phyloP scores from a whole-genome alignment of 1,140 invertebrate species.

The Macrosteles quadrilineatus region DNA sequence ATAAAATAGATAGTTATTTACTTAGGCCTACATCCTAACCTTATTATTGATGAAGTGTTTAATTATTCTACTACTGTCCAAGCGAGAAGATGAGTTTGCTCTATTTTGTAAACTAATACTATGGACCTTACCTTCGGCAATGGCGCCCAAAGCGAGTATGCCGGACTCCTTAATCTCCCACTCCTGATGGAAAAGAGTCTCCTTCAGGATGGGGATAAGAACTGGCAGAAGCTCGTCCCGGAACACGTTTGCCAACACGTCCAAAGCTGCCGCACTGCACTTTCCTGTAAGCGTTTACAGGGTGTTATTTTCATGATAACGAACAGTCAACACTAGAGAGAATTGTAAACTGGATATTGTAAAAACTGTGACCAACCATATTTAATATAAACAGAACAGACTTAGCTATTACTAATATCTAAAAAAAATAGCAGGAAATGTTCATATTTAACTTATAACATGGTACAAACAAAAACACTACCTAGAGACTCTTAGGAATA shows the following conservation, averaged over 20 bases:
- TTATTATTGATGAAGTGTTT: no score
- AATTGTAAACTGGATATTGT: neutral
- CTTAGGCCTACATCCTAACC: no score
- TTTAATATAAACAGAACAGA: neutral
- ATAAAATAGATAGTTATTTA: no score
- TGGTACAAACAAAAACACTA: no score
- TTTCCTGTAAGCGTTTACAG: constrained; percentile 62
- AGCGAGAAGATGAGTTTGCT: no score
- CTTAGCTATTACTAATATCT: no score
- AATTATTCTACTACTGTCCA: no score
- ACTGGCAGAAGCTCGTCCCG: constrained; percentile 92
- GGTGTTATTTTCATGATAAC: neutral
- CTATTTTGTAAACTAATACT: no score
- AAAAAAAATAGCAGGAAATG: no score
- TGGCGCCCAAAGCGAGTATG: constrained; percentile 93
- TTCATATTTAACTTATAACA: no score
- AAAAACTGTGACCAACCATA: neutral
- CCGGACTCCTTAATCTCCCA: constrained; percentile 98
- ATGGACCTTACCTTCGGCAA: constrained; percentile 94
- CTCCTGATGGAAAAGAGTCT: constrained; percentile 92
- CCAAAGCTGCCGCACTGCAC: constrained; percentile 96
- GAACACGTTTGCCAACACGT: constrained; percentile 97
- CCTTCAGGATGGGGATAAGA: constrained; percentile 94
- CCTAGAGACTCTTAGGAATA: no score
- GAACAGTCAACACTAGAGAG: neutral